Evolutionary conservation across 37 sponge, comb jelly and placozoan genomes (phyloP).

Genomic region (Hexactinellida sp.): DNA sequence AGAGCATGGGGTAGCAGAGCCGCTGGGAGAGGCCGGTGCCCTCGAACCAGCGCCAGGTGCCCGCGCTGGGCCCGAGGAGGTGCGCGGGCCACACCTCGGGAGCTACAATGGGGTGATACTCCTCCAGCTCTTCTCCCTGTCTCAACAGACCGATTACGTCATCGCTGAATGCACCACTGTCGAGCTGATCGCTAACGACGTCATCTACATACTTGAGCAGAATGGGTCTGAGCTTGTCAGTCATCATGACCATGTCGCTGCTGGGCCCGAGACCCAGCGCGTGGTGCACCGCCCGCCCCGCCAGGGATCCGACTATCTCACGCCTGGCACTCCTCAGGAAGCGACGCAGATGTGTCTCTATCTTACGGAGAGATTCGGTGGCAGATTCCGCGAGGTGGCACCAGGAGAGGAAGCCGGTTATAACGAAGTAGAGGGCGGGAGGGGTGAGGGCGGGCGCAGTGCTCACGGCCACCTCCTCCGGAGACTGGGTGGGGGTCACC

Average conservation of each 20-base stretch:
- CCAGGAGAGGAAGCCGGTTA: not conserved
- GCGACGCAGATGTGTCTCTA: not conserved
- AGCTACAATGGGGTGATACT: not conserved
- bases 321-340: not conserved
- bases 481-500: not conserved
- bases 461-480: not conserved
- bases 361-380: not conserved
- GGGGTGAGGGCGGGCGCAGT: not conserved
- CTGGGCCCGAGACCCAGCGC: not conserved
- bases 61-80: not conserved
- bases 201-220: not conserved
- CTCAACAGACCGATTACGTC: not conserved
- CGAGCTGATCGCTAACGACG: not conserved
- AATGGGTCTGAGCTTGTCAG: not conserved
- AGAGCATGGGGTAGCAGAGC: not conserved
- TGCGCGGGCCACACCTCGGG: not conserved
- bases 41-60: not conserved
- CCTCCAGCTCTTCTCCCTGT: not conserved
- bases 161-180: not conserved
- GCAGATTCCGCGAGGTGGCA: slow-evolving; percentile 9
- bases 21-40: not conserved
- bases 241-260: not conserved
- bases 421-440: not conserved
- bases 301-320: not conserved
- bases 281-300: not conserved